phyloP scores from a whole-genome alignment of 2,797 vertebrate genomes.

The Enteromius paludinosus region DNA sequence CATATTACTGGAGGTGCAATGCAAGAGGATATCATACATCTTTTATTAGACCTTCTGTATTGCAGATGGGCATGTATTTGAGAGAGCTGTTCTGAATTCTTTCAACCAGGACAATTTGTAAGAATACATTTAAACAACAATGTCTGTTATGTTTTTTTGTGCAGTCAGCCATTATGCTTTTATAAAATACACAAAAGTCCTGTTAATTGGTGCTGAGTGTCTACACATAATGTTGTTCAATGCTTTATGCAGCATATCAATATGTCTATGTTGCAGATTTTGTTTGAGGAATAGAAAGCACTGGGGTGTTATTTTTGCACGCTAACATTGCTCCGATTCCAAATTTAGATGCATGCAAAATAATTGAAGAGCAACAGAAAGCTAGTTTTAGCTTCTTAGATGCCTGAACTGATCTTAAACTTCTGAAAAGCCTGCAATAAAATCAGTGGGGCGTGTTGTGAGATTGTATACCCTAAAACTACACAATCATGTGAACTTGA shows the following conservation, averaged over 20 bases:
- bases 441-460: neutral
- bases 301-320: neutral
- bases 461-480: neutral
- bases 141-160: neutral
- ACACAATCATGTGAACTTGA: neutral
- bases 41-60: neutral
- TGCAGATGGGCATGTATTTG: neutral
- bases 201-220: neutral
- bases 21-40: neutral
- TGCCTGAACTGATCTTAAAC: neutral
- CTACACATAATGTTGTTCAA: neutral
- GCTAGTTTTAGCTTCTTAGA: neutral
- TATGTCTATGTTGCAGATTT: neutral
- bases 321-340: neutral
- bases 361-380: too few relatives aligned
- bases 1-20: conserved; percentile 20
- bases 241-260: neutral
- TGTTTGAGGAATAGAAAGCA: neutral
- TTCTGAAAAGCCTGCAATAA: too few relatives aligned
- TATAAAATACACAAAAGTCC: neutral
- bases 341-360: neutral
- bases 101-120: neutral
- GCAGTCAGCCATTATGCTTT: neutral
- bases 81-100: neutral
- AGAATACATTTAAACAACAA: neutral